Evolutionary conservation across 2,797 vertebrate species (phyloP).

Genomic region (Chromis chromis): DNA sequence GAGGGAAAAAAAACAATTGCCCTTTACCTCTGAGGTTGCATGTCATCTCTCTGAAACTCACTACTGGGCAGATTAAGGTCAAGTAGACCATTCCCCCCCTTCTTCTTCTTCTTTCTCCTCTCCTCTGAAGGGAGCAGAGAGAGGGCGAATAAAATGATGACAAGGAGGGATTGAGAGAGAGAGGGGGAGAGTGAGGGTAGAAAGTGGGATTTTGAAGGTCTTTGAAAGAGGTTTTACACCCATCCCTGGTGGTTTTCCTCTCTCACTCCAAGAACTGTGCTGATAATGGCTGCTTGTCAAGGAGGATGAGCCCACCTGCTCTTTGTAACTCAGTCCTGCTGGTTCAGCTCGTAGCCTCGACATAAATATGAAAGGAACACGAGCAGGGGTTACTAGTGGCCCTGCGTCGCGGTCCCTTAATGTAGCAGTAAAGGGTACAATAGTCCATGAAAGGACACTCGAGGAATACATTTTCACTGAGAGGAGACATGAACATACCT

Average conservation of each 20-base stretch:
- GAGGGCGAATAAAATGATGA: conserved; percentile 73
- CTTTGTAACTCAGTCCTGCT: conserved; percentile 66
- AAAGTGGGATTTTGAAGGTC: conserved; percentile 81
- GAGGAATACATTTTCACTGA: conserved; percentile 5
- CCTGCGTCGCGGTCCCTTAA: conserved; percentile 44
- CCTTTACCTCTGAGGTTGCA: conserved; percentile 87
- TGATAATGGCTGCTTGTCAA: conserved; percentile 82
- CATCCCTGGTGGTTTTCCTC: conserved; percentile 78
- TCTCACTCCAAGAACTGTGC: conserved; percentile 71
- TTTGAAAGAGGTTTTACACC: conserved; percentile 83
- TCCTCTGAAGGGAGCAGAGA: conserved; percentile 70
- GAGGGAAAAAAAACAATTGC: conserved; percentile 80
- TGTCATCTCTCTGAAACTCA: conserved; percentile 85
- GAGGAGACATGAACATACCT: neutral
- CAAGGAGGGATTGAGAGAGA: conserved; percentile 66
- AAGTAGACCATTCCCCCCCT: conserved; percentile 78
- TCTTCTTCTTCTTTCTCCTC: conserved; percentile 32
- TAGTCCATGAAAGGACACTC: conserved; percentile 28
- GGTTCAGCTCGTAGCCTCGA: conserved; percentile 59
- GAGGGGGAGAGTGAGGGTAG: conserved; percentile 58
- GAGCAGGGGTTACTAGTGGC: conserved; percentile 46
- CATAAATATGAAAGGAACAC: conserved; percentile 64
- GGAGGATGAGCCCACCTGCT: conserved; percentile 78
- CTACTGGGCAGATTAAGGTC: conserved; percentile 87
- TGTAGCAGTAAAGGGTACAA: conserved; percentile 29